These are phyloP conservation scores for Sebastes taczanowskii DNA, from an alignment of 2,797 vertebrate genomes.

Conservation along the genomic window DNA sequence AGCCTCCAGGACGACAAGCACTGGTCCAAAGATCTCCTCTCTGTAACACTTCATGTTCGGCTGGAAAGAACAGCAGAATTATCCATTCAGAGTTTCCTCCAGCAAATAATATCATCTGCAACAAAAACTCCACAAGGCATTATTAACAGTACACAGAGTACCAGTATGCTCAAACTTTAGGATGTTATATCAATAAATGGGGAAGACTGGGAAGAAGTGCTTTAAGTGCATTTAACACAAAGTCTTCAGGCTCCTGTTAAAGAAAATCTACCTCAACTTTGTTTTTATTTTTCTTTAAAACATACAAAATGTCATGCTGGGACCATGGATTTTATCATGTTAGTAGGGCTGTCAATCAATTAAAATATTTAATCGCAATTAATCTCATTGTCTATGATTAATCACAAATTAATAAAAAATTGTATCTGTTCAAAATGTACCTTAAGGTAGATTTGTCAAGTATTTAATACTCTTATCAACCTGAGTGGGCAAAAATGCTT, in stretches of 20 bases:
- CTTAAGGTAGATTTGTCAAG: too few relatives aligned
- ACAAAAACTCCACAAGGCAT: neutral
- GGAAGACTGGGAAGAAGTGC: neutral
- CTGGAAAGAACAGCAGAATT: conserved; percentile 71
- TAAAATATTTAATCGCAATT: fast-evolving
- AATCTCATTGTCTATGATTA: too few relatives aligned
- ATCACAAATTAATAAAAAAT: fast-evolving
- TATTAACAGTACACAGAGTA: neutral
- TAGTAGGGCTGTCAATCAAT: too few relatives aligned
- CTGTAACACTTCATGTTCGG: conserved; percentile 94
- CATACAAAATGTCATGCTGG: neutral
- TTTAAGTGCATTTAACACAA: conserved; percentile 1
- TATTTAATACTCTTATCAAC: too few relatives aligned
- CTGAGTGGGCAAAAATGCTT: fast-evolving
- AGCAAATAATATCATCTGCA: neutral
- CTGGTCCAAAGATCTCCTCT: conserved; percentile 98
- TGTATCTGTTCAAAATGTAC: too few relatives aligned
- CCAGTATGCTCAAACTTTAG: neutral
- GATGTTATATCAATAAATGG: neutral
- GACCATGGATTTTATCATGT: neutral
- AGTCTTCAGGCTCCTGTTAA: neutral
- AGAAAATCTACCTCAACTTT: neutral
- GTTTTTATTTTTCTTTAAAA: neutral
- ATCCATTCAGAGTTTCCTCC: neutral
- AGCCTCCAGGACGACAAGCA: conserved; percentile 92